A percentile compares a stretch with the other conserved stretches of the same genome.
Conservation (phyloP, 2,113 vertebrate genomes). For the Plotosus lineatus region DNA sequence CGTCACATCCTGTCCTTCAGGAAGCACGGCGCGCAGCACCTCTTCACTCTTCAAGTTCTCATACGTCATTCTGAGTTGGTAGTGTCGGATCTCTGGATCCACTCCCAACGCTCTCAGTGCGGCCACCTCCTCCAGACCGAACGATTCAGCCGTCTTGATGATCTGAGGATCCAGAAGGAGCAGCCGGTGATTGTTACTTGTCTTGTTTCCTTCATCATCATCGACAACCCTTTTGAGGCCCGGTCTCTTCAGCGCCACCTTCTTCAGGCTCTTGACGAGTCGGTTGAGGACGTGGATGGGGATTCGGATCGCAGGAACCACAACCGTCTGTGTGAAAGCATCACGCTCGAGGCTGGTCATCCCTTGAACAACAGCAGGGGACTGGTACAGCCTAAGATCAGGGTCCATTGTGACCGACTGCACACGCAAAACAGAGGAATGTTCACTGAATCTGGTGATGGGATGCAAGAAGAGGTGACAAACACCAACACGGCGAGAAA, state of each 20-base stretch:
- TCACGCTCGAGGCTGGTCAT: constrained; percentile 86
- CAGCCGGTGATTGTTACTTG: constrained; percentile 59
- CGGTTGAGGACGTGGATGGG: constrained; percentile 75
- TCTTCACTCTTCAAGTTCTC: constrained; percentile 92
- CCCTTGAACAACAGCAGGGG: constrained; percentile 81
- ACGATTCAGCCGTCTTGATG: constrained; percentile 68
- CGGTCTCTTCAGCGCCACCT: constrained; percentile 77
- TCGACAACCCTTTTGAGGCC: constrained; percentile 86
- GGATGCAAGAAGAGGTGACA: constrained; percentile 1
- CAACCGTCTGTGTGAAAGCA: constrained; percentile 83
- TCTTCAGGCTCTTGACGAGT: constrained; percentile 80
- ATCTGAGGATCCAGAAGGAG: constrained; percentile 85
- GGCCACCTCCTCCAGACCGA: constrained; percentile 74
- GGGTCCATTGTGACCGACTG: constrained; percentile 63
- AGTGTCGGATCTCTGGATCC: constrained; percentile 69
- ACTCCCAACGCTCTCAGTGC: constrained; percentile 75
- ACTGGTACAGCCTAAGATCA: constrained; percentile 74
- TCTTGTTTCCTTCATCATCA: constrained; percentile 64
- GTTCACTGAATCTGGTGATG: not conserved
- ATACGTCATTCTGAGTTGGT: constrained; percentile 82
- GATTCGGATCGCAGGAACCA: constrained; percentile 83
- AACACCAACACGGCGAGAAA: constrained; percentile 19
- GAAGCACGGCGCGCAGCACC: constrained; percentile 89
- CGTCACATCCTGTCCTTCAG: constrained; percentile 87
- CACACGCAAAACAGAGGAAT: not conserved